phyloP scores from a whole-genome alignment of 2,797 vertebrate genomes.

The Centropyge bicolor region DNA sequence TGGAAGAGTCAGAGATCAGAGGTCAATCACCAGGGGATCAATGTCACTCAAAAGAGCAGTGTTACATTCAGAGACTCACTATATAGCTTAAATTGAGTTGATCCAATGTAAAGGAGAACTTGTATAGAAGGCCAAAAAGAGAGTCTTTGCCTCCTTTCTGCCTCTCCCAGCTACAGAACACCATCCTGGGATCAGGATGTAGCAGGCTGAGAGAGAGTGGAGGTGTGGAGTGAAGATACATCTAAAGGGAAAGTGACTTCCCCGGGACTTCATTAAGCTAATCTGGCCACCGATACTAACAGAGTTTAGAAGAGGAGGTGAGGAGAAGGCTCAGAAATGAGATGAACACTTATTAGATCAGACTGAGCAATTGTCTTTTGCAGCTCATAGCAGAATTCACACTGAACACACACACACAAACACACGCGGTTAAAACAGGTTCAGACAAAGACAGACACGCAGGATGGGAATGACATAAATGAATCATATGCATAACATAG shows the following conservation, averaged over 20 bases:
- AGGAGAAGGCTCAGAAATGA: conserved; percentile 84
- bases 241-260: conserved; percentile 80
- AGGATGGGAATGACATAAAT: conserved; percentile 24
- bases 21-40: conserved; percentile 80
- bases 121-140: conserved; percentile 34
- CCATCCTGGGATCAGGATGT: neutral
- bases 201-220: conserved; percentile 3
- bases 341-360: conserved; percentile 89
- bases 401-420: conserved; percentile 39
- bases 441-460: conserved; percentile 33
- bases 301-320: conserved; percentile 83
- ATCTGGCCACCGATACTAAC: conserved; percentile 88
- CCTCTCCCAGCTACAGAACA: neutral
- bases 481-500: conserved; percentile 16
- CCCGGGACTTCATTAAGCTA: conserved; percentile 88
- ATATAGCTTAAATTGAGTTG: conserved; percentile 34
- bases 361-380: conserved; percentile 75
- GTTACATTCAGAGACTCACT: conserved; percentile 59
- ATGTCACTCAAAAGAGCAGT: conserved; percentile 73
- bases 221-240: conserved; percentile 42
- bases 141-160: neutral
- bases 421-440: conserved; percentile 14
- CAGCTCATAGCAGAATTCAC: conserved; percentile 66
- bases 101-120: conserved; percentile 36
- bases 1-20: conserved; percentile 76